These are phyloP conservation scores for Carapus acus DNA, from an alignment of 2,797 vertebrate species.

Conservation along the genomic window DNA sequence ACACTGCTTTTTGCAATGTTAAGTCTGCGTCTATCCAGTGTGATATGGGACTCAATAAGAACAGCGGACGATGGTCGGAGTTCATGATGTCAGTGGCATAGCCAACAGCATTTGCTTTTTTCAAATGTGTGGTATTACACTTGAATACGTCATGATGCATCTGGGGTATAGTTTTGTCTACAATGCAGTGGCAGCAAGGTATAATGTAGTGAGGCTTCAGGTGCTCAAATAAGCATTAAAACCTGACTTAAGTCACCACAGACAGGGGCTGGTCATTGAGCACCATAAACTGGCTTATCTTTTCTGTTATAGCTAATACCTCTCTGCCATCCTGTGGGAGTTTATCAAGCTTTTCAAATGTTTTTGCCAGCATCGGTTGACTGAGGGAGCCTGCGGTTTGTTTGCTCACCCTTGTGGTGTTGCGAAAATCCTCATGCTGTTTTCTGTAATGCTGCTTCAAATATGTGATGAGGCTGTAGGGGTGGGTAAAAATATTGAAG, in stretches of 20 bases:
- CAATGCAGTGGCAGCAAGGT: not conserved
- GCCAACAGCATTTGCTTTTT: too few relatives aligned
- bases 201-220: not conserved
- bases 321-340: not conserved
- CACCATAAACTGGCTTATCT: not conserved
- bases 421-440: too few relatives aligned
- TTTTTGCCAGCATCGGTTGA: not conserved
- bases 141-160: too few relatives aligned
- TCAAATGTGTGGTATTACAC: too few relatives aligned
- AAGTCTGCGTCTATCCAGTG: constrained; percentile 9
- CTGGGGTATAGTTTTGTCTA: not conserved
- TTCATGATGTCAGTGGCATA: not conserved
- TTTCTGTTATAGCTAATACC: not conserved
- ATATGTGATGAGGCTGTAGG: too few relatives aligned
- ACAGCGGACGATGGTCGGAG: not conserved
- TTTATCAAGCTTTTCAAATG: not conserved
- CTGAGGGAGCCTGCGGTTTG: not conserved
- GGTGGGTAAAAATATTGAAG: too few relatives aligned
- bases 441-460: too few relatives aligned
- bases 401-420: too few relatives aligned
- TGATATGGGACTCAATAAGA: not conserved
- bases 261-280: not conserved
- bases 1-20: not conserved
- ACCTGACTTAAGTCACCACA: not conserved
- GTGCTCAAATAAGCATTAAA: not conserved